Conservation (phyloP, 2,113 vertebrate species). For the Pongo pygmaeus region DNA sequence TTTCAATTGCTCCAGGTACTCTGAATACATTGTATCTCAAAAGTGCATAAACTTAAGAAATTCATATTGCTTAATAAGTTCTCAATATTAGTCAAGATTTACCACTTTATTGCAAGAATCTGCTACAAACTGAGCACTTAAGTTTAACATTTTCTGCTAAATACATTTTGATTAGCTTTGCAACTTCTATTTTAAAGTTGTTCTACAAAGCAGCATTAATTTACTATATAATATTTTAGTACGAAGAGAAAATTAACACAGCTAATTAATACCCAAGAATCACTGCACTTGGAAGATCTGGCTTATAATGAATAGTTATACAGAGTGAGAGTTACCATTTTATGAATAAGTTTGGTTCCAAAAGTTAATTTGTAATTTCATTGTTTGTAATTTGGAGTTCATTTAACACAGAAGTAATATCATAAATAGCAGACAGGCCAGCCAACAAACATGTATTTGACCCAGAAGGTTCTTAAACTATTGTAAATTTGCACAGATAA, state of each 20-base stretch:
- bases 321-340: not conserved
- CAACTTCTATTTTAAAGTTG: constrained; percentile 17
- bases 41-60: constrained; percentile 11
- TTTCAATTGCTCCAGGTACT: not conserved
- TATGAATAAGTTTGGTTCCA: not conserved
- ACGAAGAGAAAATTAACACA: constrained; percentile 25
- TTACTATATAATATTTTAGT: constrained; percentile 13
- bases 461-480: not conserved
- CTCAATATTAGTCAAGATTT: not conserved
- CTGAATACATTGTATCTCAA: not conserved
- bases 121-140: not conserved
- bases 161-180: not conserved
- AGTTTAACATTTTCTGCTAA: not conserved
- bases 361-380: not conserved
- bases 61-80: not conserved
- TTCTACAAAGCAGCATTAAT: not conserved
- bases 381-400: not conserved
- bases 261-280: not conserved
- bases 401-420: constrained; percentile 2
- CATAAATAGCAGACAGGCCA: not conserved
- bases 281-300: not conserved
- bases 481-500: not conserved
- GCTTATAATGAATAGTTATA: not conserved
- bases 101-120: constrained; percentile 13
- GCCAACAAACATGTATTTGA: not conserved